These are phyloP conservation scores for Sciurus carolinensis DNA, from an alignment of 2,797 vertebrate species.

Conservation along the genomic window DNA sequence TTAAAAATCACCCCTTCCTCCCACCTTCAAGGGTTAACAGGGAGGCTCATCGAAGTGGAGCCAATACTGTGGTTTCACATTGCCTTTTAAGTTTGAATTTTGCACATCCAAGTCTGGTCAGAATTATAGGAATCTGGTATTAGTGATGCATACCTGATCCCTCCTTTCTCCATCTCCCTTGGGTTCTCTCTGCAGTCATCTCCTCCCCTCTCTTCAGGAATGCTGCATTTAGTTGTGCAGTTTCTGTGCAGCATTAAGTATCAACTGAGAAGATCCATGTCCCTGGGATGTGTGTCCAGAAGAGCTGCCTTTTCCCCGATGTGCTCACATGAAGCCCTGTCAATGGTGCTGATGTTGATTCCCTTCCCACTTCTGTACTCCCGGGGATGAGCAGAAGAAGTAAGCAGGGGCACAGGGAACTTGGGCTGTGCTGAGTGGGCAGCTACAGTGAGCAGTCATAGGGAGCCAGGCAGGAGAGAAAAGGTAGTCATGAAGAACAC, in stretches of 20 bases:
- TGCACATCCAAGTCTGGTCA: neutral
- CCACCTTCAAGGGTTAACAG: no score
- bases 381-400: neutral
- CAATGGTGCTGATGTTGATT: neutral
- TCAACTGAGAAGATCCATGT: neutral
- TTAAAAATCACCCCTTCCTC: neutral
- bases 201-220: neutral
- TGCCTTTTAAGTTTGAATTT: neutral
- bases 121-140: neutral
- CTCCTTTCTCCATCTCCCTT: accelerated
- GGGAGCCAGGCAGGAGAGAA: no score
- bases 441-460: neutral
- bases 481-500: no score
- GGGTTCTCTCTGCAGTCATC: neutral
- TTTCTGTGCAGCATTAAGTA: neutral
- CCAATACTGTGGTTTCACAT: neutral
- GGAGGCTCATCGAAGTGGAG: neutral
- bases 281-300: neutral
- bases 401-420: neutral
- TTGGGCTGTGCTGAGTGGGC: no score
- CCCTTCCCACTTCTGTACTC: neutral
- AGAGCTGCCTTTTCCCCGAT: neutral
- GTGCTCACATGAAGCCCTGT: accelerated
- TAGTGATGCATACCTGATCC: accelerated
- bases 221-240: accelerated